These are phyloP conservation scores for Pseudomyrmex pallidus DNA, from an alignment of 1,140 invertebrate genomes.

Conservation along the genomic window DNA sequence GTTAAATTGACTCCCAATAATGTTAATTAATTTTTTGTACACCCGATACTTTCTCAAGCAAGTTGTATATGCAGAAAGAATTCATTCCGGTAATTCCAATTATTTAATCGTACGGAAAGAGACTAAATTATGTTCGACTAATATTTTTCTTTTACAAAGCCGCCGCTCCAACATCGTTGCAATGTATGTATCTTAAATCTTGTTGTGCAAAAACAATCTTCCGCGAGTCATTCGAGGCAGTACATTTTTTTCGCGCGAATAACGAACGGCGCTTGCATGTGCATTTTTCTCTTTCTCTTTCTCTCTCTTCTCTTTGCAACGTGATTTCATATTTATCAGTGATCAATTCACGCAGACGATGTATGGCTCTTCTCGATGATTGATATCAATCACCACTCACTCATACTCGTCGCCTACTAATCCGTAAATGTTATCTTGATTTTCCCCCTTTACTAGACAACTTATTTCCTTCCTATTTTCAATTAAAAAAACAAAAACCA, in stretches of 20 bases:
- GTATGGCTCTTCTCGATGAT: constrained; percentile 33
- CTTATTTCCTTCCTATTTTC: too few species aligned
- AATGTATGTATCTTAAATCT: constrained; percentile 9
- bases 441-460: neutral
- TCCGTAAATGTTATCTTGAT: neutral
- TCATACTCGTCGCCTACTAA: constrained; percentile 3
- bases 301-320: neutral
- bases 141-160: constrained; percentile 32
- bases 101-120: constrained; percentile 26
- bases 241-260: constrained; percentile 13
- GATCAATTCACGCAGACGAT: constrained; percentile 1
- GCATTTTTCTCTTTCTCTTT: neutral
- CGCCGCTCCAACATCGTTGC: neutral
- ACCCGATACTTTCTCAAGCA: neutral
- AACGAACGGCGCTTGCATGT: neutral
- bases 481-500: too few species aligned
- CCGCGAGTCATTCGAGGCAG: neutral
- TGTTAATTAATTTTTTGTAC: constrained; percentile 15
- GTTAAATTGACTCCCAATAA: neutral
- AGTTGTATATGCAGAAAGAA: neutral
- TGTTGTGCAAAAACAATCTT: constrained; percentile 14
- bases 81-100: constrained; percentile 28
- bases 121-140: constrained; percentile 10
- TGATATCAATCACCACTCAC: constrained; percentile 8
- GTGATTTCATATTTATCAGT: constrained; percentile 43